Percentiles rank a stretch among this genome's conserved stretches.
Conservation (phyloP, 2,888 invertebrate genomes). For the Idaea dimidiata region DNA sequence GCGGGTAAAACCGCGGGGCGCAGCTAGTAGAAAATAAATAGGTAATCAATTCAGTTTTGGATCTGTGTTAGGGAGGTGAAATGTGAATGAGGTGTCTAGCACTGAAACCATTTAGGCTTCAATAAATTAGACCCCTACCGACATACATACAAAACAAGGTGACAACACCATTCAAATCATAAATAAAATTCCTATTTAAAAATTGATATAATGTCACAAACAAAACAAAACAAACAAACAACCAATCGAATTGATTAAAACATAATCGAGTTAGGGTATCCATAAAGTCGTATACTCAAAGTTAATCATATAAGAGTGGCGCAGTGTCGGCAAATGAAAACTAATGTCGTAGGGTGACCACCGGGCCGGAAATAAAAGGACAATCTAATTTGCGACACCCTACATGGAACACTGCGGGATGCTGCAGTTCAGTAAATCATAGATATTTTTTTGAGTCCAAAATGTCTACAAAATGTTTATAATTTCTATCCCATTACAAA, state of each 20-base stretch:
- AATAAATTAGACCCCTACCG: too few relatives aligned
- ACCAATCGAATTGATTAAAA: constrained; percentile 11
- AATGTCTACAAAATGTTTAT: neutral
- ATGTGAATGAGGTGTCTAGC: too few relatives aligned
- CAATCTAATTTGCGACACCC: constrained; percentile 67
- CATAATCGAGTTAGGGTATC: constrained; percentile 19
- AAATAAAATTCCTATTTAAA: neutral
- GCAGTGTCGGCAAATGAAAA: constrained; percentile 66
- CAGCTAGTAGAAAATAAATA: too few relatives aligned
- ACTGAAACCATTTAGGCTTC: too few relatives aligned
- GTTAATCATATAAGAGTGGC: constrained; percentile 44
- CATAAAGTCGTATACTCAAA: constrained; percentile 17
- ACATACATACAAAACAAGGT: too few relatives aligned
- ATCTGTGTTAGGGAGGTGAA: too few relatives aligned
- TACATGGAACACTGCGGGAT: neutral
- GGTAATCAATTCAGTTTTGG: too few relatives aligned
- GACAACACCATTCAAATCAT: neutral
- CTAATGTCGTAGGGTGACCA: constrained; percentile 54
- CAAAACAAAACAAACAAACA: neutral
- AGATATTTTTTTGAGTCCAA: neutral
- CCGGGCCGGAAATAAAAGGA: constrained; percentile 53
- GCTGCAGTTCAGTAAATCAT: neutral
- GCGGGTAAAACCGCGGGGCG: too few relatives aligned
- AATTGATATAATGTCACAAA: neutral
- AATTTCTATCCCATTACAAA: too few relatives aligned